Percentiles rank a stretch among this genome's conserved stretches.
These are phyloP conservation scores for Neodontobutis hainanensis DNA, from an alignment of 2,113 vertebrate genomes.

Conservation along the genomic window DNA sequence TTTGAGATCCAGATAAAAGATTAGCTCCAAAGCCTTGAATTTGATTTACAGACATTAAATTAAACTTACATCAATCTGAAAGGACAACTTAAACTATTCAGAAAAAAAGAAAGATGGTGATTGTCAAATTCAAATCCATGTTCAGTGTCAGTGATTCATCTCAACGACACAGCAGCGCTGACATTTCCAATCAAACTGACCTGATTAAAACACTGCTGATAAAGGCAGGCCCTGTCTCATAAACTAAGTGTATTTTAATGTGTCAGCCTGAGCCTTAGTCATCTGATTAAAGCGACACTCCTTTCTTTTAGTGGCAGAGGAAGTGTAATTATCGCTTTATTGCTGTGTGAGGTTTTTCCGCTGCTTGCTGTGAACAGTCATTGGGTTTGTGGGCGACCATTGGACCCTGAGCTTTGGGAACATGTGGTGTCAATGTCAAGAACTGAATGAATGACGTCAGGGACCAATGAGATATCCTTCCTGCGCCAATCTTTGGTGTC, in stretches of 20 bases:
- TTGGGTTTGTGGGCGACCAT: conserved; percentile 18
- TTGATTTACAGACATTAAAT: no score
- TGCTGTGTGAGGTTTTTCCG: conserved; percentile 7
- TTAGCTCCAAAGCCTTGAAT: no score
- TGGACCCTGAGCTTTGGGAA: conserved; percentile 25
- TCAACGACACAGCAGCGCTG: not conserved
- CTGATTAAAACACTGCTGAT: conserved; percentile 27
- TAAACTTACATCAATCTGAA: no score
- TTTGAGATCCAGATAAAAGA: no score
- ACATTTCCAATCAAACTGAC: conserved; percentile 12
- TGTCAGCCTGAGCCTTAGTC: conserved; percentile 17
- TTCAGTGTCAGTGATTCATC: not conserved
- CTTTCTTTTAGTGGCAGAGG: conserved; percentile 22
- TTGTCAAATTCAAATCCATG: no score
- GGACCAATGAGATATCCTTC: no score
- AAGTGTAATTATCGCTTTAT: conserved; percentile 34
- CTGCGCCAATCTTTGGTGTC: no score
- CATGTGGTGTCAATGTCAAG: not conserved
- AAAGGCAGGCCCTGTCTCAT: conserved; percentile 24
- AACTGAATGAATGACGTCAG: not conserved
- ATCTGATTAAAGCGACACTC: conserved; percentile 49
- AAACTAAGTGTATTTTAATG: conserved; percentile 35
- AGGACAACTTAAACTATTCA: no score
- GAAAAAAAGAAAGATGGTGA: no score
- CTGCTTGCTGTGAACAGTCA: conserved; percentile 3